phyloP scores from a whole-genome alignment of 1,140 invertebrate genomes.

The Pomacea maculata region DNA sequence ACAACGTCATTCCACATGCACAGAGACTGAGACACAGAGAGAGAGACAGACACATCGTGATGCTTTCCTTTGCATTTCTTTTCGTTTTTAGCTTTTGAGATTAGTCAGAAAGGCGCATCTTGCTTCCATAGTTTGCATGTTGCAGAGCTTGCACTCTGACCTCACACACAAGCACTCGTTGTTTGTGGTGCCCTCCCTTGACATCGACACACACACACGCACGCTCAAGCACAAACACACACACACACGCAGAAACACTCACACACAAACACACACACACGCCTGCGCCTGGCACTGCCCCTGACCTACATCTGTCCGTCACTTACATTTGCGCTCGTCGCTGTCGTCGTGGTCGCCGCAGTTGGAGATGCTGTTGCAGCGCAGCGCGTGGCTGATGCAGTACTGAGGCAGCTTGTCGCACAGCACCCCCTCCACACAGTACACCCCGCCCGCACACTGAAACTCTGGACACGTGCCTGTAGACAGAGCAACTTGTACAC shows the following conservation, averaged over 20 bases:
- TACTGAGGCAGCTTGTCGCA: constrained; percentile 37
- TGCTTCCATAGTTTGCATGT: neutral
- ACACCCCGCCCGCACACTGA: constrained; percentile 39
- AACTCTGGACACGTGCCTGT: constrained; percentile 28
- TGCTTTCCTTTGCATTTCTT: neutral
- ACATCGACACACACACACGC: neutral
- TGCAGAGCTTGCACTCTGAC: neutral
- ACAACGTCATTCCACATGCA: too few relatives aligned
- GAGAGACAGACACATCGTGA: too few relatives aligned
- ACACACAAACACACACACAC: constrained; percentile 6
- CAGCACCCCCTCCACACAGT: constrained; percentile 33
- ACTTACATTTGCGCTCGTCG: constrained; percentile 49
- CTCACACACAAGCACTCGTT: neutral
- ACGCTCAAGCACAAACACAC: neutral
- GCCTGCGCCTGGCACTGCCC: neutral
- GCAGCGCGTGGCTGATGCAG: constrained; percentile 45
- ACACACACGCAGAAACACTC: neutral
- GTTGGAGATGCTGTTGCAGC: constrained; percentile 50
- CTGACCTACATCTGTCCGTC: neutral
- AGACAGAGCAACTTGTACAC: too few relatives aligned
- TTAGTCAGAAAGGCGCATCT: too few relatives aligned
- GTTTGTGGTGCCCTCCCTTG: too few relatives aligned
- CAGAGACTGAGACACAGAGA: too few relatives aligned
- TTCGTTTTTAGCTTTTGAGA: neutral
- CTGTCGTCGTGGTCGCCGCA: constrained; percentile 51